Conservation (phyloP, 2,797 vertebrate genomes). For the Aulostomus chinensis region DNA sequence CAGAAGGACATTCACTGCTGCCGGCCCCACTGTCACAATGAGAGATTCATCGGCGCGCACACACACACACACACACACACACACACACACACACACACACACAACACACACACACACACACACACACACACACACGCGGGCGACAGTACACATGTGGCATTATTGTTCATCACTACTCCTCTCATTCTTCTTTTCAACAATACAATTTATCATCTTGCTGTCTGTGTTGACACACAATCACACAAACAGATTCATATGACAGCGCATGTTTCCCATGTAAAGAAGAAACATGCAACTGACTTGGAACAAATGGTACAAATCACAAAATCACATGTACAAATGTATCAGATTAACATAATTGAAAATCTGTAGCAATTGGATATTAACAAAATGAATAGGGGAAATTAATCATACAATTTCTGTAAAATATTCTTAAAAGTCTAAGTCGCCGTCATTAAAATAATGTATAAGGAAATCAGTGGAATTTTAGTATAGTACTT, state of each 20-base stretch:
- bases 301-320: too few species aligned
- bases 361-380: too few species aligned
- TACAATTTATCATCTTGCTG: constrained; percentile 70
- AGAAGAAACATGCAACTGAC: constrained; percentile 2
- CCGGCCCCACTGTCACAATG: constrained; percentile 81
- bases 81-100: constrained; percentile 35
- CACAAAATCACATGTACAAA: too few species aligned
- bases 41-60: constrained; percentile 82
- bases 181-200: constrained; percentile 66
- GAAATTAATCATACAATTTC: too few species aligned
- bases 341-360: too few species aligned
- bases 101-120: constrained; percentile 7
- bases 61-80: constrained; percentile 15
- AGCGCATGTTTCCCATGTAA: constrained; percentile 17
- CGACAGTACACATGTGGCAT: constrained; percentile 70
- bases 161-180: constrained; percentile 78
- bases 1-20: constrained; percentile 85
- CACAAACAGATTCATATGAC: constrained; percentile 19
- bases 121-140: constrained; percentile 10
- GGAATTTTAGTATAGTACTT: too few species aligned
- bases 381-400: too few species aligned
- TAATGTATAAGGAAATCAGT: too few species aligned
- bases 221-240: constrained; percentile 44
- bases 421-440: too few species aligned
- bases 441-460: too few species aligned